Evolutionary conservation across 2,888 invertebrate species (phyloP).

Genomic region (Isoperla grammatica): DNA sequence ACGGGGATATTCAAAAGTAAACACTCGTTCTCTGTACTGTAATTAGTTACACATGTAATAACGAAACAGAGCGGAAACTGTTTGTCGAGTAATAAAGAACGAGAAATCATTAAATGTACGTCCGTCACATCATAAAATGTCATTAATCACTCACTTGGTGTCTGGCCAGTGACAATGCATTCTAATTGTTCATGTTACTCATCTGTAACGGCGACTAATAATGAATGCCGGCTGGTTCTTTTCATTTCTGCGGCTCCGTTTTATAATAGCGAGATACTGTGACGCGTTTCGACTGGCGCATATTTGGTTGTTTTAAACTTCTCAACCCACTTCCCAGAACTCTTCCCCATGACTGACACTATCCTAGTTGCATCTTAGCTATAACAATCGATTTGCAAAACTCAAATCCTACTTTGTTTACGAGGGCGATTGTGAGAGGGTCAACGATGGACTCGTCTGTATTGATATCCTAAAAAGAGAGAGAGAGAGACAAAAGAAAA

Average conservation of each 20-base stretch:
- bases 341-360: conserved; percentile 1
- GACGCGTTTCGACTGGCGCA: conserved; percentile 6
- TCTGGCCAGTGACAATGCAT: conserved; percentile 23
- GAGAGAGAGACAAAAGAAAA: neutral
- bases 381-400: conserved; percentile 5
- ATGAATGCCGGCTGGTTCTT: conserved; percentile 2
- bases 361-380: neutral
- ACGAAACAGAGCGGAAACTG: conserved; percentile 17
- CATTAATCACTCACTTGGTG: conserved; percentile 25
- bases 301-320: conserved; percentile 8
- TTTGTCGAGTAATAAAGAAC: conserved; percentile 4
- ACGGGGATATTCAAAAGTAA: conserved; percentile 11
- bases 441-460: neutral
- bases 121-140: conserved; percentile 17
- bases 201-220: conserved; percentile 18
- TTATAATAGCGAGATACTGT: neutral
- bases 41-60: conserved; percentile 18
- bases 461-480: neutral
- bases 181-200: conserved; percentile 19
- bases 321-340: conserved; percentile 1
- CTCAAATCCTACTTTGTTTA: neutral
- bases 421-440: neutral
- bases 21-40: neutral
- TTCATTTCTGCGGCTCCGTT: conserved; percentile 9
- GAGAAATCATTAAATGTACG: conserved; percentile 13